A percentile compares a stretch with the other conserved stretches of the same genome.
Conservation (phyloP, 2,113 vertebrate genomes). For the Oreochromis spilurus region DNA sequence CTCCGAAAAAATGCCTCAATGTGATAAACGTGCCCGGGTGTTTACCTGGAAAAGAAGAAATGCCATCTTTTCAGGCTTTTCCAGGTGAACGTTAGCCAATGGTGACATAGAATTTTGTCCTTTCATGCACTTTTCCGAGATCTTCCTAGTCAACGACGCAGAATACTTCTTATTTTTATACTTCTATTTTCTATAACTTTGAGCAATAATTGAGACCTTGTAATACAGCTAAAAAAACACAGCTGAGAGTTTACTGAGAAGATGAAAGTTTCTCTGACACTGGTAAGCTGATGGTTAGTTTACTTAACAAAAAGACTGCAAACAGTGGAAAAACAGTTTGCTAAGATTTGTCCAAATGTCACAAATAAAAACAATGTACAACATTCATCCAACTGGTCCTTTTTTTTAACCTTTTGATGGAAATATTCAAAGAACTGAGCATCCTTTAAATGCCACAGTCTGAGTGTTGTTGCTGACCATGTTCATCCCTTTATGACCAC, state of each 20-base stretch:
- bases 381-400: neutral
- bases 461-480: neutral
- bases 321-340: neutral
- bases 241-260: neutral
- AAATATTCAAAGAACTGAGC: neutral
- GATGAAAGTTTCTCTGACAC: neutral
- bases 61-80: neutral
- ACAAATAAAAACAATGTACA: neutral
- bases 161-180: neutral
- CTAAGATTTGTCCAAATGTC: neutral
- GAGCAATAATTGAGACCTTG: neutral
- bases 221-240: neutral
- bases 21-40: slow-evolving; percentile 4
- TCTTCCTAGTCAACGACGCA: neutral
- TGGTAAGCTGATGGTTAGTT: neutral
- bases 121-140: neutral
- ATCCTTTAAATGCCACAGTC: neutral
- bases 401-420: accelerated
- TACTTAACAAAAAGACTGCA: neutral
- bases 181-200: neutral
- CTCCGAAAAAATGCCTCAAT: slow-evolving; percentile 27
- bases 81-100: neutral
- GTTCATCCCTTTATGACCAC: neutral
- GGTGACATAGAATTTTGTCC: neutral
- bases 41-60: neutral